A percentile compares a stretch with the other conserved stretches of the same genome.
Evolutionary conservation across 2,888 invertebrate species (phyloP).

Genomic region (Hoplodrina blanda): DNA sequence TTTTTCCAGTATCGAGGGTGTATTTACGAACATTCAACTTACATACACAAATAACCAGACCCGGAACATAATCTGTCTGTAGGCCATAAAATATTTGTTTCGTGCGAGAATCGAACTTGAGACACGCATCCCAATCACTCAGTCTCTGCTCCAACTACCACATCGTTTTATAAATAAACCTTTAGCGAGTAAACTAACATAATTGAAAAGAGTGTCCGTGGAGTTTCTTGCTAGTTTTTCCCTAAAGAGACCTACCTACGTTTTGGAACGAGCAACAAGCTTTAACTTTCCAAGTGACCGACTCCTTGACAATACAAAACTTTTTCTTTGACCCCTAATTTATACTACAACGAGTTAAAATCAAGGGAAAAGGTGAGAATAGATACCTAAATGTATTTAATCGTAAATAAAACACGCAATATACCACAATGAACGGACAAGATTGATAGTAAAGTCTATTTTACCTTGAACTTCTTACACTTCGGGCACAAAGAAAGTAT

Average conservation of each 20-base stretch:
- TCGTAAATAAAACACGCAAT: constrained; percentile 36
- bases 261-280: too few relatives aligned
- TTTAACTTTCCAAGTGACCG: too few relatives aligned
- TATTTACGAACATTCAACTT: too few relatives aligned
- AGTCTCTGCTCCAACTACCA: too few relatives aligned
- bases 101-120: neutral
- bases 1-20: too few relatives aligned
- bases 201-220: too few relatives aligned
- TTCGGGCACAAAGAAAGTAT: constrained; percentile 17
- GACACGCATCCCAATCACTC: neutral
- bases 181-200: too few relatives aligned
- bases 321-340: neutral
- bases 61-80: neutral
- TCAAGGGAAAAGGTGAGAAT: constrained; percentile 27
- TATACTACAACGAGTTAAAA: neutral
- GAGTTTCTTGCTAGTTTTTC: too few relatives aligned
- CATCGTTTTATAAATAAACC: too few relatives aligned
- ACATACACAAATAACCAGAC: too few relatives aligned
- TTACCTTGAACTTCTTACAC: constrained; percentile 54
- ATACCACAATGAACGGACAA: constrained; percentile 32
- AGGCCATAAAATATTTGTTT: neutral
- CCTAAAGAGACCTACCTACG: too few relatives aligned
- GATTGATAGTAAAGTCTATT: constrained; percentile 46
- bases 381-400: constrained; percentile 36
- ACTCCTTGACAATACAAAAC: neutral